Conservation (phyloP, 2,888 invertebrate genomes). For the Hemicrepidius hirtus region DNA sequence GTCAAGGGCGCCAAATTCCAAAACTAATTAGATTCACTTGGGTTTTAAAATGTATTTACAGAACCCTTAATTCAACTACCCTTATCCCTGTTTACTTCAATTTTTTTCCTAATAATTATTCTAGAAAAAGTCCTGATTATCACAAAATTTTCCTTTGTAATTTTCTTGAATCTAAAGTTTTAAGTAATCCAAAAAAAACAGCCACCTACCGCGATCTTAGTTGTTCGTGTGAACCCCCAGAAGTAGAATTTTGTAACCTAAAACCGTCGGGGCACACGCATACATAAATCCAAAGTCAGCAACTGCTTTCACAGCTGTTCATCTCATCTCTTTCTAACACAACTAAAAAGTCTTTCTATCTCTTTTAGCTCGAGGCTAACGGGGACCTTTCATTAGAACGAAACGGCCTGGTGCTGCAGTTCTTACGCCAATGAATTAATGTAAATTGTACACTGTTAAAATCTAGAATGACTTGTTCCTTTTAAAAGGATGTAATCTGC, state of each 20-base stretch:
- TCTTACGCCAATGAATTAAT: conserved; percentile 66
- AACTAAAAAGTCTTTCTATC: conserved; percentile 26
- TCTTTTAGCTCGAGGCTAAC: conserved; percentile 60
- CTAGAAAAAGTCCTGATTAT: no score
- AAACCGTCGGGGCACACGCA: conserved; percentile 41
- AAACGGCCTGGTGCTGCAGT: conserved; percentile 63
- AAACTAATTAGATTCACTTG: no score
- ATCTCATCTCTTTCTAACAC: conserved; percentile 30
- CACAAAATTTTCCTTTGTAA: no score
- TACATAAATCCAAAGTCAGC: conserved; percentile 37
- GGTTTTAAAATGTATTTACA: no score
- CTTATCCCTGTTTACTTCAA: no score
- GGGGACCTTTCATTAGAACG: conserved; percentile 62
- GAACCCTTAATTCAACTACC: no score
- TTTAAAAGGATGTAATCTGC: neutral
- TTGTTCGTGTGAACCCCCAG: conserved; percentile 39
- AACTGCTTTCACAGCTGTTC: conserved; percentile 47
- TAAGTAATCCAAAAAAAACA: no score
- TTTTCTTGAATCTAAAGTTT: no score
- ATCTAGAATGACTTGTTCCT: neutral
- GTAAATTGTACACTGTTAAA: conserved; percentile 62
- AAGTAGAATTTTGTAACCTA: conserved; percentile 44
- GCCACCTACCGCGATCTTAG: conserved; percentile 41
- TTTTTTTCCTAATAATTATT: no score
- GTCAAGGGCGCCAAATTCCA: no score